A percentile compares a stretch with the other conserved stretches of the same genome.
Evolutionary conservation across 1,140 invertebrate genomes (phyloP).

Genomic region (Charaxes varanes): DNA sequence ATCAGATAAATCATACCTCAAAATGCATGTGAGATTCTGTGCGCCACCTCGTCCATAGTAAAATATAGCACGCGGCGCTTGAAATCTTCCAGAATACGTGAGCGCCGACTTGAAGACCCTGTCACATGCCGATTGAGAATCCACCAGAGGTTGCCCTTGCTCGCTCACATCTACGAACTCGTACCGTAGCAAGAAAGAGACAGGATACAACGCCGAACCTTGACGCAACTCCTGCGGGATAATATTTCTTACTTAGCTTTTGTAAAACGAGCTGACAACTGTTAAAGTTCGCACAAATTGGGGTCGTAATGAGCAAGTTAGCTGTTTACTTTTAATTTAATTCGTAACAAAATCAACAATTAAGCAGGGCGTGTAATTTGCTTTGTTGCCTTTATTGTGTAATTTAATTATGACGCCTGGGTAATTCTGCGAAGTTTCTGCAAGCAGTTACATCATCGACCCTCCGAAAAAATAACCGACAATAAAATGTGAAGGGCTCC

Average conservation of each 20-base stretch:
- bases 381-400: no score
- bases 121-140: constrained; percentile 76
- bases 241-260: constrained; percentile 21
- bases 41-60: constrained; percentile 87
- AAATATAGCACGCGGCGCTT: constrained; percentile 86
- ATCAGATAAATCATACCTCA: constrained; percentile 51
- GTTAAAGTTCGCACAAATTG: constrained; percentile 11
- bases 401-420: no score
- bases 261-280: constrained; percentile 14
- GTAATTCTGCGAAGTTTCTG: no score
- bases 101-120: constrained; percentile 74
- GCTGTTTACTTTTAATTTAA: constrained; percentile 15
- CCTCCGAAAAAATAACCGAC: no score
- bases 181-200: constrained; percentile 85
- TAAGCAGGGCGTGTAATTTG: no score
- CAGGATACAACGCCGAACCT: constrained; percentile 84
- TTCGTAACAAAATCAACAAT: constrained; percentile 12
- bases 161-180: constrained; percentile 83
- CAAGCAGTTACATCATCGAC: no score
- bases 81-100: constrained; percentile 78
- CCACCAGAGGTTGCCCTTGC: constrained; percentile 74
- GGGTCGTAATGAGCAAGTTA: constrained; percentile 11
- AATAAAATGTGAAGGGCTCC: no score
- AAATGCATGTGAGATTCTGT: constrained; percentile 82
- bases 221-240: constrained; percentile 79